Base-by-base conservation (phyloP, 64 coral and sea anemone genomes). In the Porites australiensis region DNA sequence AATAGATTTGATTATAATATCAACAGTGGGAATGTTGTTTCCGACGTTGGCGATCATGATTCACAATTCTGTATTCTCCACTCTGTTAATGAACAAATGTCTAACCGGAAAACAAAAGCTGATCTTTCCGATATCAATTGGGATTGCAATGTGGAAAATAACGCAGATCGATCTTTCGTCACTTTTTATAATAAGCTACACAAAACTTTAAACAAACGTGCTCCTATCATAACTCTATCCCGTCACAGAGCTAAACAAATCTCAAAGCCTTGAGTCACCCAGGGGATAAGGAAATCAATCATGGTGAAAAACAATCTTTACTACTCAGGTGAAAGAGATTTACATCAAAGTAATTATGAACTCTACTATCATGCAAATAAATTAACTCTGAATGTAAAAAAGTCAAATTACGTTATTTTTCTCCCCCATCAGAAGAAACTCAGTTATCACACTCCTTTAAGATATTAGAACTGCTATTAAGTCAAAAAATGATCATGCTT, bases 121-220 rank as follows among this genome's bases (percentile, higher is more conserved):
- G 47, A 74, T 74, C 72, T 48, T 74, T 23, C 13, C 72, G 53
- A 55, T 55, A 55, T 55, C 53, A 23, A 9, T 21, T 44, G 47
- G 53, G 53, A 55, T 55, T 55, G 53, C 53, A 55, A 11, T 55
- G 53, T 49, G 22, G 5, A 54, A 18, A 23, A 74, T 75, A 53
- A 37, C 67, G 22, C 53, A 74, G 21, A 58, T 74, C 50, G 20
- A 44, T 70, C 64, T 14, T 87, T 87, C 57, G 45, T 68, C 20
- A 52, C 47, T 87, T 65, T 74, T 50, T 72, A 57, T 43, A 75
- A 88, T 22, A 75, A 75, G 72, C 11, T 88, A 37, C 75, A 88
- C 53, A 87, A 87, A 87, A 15, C 66, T 69, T 27, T 71, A 23
- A 74, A 89, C 73, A 77, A 89, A 77, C 70, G 43, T 89, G 87